Base-by-base conservation (phyloP, 37 sponge, comb jelly and placozoan species). In the Agelas oroides region DNA sequence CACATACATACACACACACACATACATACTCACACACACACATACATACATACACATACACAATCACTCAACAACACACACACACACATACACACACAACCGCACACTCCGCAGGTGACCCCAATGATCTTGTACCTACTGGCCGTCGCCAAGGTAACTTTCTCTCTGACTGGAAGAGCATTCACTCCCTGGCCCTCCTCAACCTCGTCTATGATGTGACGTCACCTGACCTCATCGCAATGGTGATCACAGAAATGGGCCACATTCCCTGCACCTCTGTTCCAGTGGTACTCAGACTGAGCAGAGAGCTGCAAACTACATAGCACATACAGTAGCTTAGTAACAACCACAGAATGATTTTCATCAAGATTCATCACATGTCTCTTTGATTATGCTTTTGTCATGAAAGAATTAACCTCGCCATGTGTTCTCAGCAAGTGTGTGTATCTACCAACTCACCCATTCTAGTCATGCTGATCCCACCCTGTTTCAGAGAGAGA, bases 151-250 rank as follows among this genome's bases (percentile, higher is more conserved):
- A 75, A 5, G 84, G 79, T 34, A 58, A 86, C 34, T 79, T 78
- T 38, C 85, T 99, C 25, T 64, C 88, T 5, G 79, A 86, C 64
- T 97, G 97, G 95, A 79, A 80, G 57, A 90, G 87, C 75, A 82
- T 88, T 15, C 59, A 53, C n/a, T 61, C 84, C 37, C 56, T 97
- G 41, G 68, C 56, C 28, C 82, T 99, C n/a, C 94, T 99, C 62
- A 99, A 99, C 66, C 78, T 97, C 28, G 89, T 92, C 21, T 99
- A 97, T 63, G 99, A 99, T 87, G 94, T 97, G 56, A 96, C 97
- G 14, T 97, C 97, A 37, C 97, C 99, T 20, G 92, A 92, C 71
- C 87, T 95, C 38, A 83, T 99, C 46, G 85, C 94, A 84, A 92
- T 96, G 91, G 96, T 99, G 72, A 91, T 99, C 31, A 99, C 99